A percentile compares a stretch with the other conserved stretches of the same genome.
These are phyloP conservation scores for Cnemophilus loriae DNA, from an alignment of 2,113 vertebrate species.

Conservation along the genomic window DNA sequence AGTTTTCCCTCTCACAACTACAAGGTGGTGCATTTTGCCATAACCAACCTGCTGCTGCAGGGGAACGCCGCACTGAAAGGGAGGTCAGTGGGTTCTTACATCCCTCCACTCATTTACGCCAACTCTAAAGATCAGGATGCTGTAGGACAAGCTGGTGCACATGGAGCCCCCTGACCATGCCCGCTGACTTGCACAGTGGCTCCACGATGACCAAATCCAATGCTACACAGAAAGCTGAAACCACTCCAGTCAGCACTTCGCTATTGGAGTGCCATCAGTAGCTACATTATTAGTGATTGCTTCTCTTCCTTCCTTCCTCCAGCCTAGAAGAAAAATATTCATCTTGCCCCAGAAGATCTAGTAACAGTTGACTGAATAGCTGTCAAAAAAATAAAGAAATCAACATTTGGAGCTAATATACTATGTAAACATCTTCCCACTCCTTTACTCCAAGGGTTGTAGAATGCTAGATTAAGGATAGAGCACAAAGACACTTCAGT, in stretches of 20 bases:
- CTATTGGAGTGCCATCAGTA: fast-evolving
- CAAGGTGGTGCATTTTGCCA: neutral
- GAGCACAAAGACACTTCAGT: neutral
- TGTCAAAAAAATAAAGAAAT: neutral
- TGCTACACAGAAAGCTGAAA: neutral
- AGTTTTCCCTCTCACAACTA: neutral
- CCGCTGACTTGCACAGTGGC: neutral
- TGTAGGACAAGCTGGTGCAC: neutral
- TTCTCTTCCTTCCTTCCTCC: neutral
- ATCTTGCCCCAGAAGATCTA: neutral
- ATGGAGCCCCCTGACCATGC: neutral
- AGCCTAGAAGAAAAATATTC: neutral
- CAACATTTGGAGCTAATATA: neutral
- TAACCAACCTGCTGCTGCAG: neutral
- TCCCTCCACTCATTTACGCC: neutral
- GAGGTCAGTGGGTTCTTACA: neutral
- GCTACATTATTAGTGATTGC: neutral
- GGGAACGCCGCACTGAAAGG: neutral
- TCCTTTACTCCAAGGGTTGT: neutral
- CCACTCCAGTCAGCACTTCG: neutral
- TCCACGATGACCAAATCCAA: neutral
- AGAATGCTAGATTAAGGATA: neutral
- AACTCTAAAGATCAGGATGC: neutral
- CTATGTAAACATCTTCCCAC: neutral
- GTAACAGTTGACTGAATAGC: neutral